phyloP scores from a whole-genome alignment of 2,888 invertebrate genomes.

The Pelosia muscerda region DNA sequence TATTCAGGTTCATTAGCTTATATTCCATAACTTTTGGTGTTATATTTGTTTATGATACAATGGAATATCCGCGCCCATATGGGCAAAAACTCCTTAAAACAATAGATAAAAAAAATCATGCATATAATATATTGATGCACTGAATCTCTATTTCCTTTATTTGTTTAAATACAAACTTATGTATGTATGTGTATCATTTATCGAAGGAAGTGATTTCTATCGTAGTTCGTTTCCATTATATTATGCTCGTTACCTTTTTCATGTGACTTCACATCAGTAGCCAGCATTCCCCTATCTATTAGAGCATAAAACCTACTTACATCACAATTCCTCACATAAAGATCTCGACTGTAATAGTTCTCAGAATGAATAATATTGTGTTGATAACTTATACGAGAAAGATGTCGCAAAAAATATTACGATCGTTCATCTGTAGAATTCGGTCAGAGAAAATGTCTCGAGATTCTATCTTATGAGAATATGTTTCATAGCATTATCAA shows the following conservation, averaged over 20 bases:
- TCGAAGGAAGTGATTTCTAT: background rate
- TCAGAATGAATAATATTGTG: conserved; percentile 26
- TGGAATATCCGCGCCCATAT: too few species aligned
- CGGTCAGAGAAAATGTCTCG: conserved; percentile 2
- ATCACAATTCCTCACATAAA: conserved; percentile 48
- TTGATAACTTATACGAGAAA: conserved; percentile 9
- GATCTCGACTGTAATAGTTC: conserved; percentile 48
- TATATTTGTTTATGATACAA: too few species aligned
- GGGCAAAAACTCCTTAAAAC: too few species aligned
- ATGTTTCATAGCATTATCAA: background rate
- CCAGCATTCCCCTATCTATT: conserved; percentile 46
- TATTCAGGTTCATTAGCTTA: too few species aligned
- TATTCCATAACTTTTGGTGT: too few species aligned
- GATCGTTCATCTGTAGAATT: conserved; percentile 13
- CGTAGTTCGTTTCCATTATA: background rate
- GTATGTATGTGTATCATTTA: background rate
- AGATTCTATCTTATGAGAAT: background rate
- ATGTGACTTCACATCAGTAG: conserved; percentile 39
- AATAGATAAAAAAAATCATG: too few species aligned
- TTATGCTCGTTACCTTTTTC: background rate
- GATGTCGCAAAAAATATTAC: conserved; percentile 13
- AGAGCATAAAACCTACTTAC: conserved; percentile 56
- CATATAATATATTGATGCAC: too few species aligned
- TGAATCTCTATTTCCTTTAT: background rate
- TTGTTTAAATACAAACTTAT: too few species aligned